Conservation (phyloP, 1,140 invertebrate genomes). For the Araneus ventricosus region DNA sequence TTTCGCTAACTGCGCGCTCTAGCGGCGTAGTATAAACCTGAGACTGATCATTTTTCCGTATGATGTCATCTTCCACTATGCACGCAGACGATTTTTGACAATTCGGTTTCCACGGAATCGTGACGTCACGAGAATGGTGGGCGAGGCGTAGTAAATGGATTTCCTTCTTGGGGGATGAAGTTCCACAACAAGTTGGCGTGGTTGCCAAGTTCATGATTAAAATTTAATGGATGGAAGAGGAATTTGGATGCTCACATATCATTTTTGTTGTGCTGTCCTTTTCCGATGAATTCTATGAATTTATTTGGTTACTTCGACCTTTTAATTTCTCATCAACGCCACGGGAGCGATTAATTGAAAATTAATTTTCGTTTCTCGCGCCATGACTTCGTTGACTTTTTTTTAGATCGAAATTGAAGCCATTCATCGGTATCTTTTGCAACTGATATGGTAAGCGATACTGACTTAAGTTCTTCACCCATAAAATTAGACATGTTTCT, state of each 20-base stretch:
- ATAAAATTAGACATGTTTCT: background rate
- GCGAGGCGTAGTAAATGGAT: slow-evolving; percentile 36
- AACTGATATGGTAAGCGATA: background rate
- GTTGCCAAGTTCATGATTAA: slow-evolving; percentile 2
- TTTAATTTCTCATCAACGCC: background rate
- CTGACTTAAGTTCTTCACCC: background rate
- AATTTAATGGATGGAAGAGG: slow-evolving; percentile 16
- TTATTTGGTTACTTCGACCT: background rate
- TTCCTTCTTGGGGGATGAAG: slow-evolving; percentile 15
- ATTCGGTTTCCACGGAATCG: slow-evolving; percentile 36
- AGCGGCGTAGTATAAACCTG: background rate
- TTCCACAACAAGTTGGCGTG: slow-evolving; percentile 29
- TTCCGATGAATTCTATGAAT: background rate
- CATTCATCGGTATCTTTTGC: background rate
- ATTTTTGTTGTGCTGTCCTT: background rate
- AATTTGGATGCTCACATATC: background rate
- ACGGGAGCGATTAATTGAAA: background rate
- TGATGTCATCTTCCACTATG: slow-evolving; percentile 20
- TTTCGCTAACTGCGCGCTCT: background rate
- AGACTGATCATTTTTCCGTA: background rate
- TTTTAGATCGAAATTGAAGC: background rate
- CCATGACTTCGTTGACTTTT: background rate
- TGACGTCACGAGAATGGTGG: slow-evolving; percentile 11
- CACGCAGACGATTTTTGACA: slow-evolving; percentile 27
- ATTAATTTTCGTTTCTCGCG: background rate